Conservation (phyloP, 2,888 invertebrate species). For the Rhingia rostrata region DNA sequence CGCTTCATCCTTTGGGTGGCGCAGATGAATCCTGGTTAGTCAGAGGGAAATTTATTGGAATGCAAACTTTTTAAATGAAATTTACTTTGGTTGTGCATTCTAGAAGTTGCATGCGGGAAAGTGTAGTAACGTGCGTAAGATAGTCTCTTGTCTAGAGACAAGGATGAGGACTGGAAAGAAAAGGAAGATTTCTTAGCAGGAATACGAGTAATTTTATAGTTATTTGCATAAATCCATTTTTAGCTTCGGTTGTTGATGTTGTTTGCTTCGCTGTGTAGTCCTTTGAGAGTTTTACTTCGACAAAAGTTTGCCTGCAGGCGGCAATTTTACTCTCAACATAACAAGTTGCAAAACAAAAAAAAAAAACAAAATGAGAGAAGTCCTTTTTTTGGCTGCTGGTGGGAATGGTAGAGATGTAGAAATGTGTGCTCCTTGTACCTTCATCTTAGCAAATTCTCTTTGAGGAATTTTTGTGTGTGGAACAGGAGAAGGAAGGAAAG, state of each 20-base stretch:
- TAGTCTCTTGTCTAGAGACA: conserved; percentile 3
- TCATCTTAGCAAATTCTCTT: conserved; percentile 31
- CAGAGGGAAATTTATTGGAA: conserved; percentile 69
- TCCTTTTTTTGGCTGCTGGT: conserved; percentile 36
- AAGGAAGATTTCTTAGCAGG: conserved; percentile 33
- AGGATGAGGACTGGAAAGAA: background rate
- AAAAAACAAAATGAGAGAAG: conserved; percentile 50
- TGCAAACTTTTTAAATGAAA: conserved; percentile 73
- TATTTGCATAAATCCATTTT: conserved; percentile 69
- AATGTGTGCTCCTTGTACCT: conserved; percentile 1
- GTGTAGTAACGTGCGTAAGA: conserved; percentile 21
- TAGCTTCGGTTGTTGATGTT: conserved; percentile 30
- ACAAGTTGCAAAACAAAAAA: too few species aligned
- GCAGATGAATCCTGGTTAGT: conserved; percentile 29
- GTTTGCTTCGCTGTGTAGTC: background rate
- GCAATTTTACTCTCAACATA: conserved; percentile 37
- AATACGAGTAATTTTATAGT: conserved; percentile 52
- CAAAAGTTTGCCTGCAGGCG: conserved; percentile 54
- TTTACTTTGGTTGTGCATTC: conserved; percentile 67
- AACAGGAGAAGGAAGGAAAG: too few species aligned
- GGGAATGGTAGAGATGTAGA: conserved; percentile 22
- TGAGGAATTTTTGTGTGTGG: conserved; percentile 44
- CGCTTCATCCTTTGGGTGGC: background rate
- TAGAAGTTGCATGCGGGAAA: conserved; percentile 14
- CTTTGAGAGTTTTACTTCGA: background rate